Evolutionary conservation across 1,140 invertebrate species (phyloP).

Genomic region (Lordiphosa collinella): DNA sequence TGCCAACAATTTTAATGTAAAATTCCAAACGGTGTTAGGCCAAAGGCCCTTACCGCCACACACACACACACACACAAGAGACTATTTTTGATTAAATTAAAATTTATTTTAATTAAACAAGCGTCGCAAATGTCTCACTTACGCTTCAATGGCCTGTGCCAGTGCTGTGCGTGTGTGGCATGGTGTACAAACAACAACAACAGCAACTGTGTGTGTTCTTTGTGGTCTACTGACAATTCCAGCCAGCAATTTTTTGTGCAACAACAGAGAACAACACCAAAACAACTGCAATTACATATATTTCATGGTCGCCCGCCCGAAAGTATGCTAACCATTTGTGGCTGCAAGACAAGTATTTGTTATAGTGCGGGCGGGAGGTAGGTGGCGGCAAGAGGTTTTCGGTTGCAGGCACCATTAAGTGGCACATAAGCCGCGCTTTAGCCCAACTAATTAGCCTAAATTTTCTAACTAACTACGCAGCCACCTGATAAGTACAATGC

Average conservation of each 20-base stretch:
- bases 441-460: constrained; percentile 72
- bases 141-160: constrained; percentile 59
- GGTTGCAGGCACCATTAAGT: constrained; percentile 26
- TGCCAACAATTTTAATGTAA: constrained; percentile 73
- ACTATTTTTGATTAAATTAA: constrained; percentile 74
- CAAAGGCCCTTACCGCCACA: no score
- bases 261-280: constrained; percentile 21
- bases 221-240: no score
- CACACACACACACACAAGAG: constrained; percentile 13
- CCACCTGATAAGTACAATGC: constrained; percentile 50
- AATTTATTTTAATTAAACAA: constrained; percentile 78
- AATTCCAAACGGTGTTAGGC: constrained; percentile 51
- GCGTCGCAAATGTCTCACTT: constrained; percentile 75
- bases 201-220: no score
- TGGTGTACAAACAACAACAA: neutral
- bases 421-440: constrained; percentile 55
- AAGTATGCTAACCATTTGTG: constrained; percentile 48
- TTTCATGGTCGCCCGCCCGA: constrained; percentile 38
- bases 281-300: constrained; percentile 60
- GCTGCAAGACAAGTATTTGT: constrained; percentile 18
- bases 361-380: no score
- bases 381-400: neutral
- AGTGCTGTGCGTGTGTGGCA: neutral
- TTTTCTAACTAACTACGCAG: constrained; percentile 45
- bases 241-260: constrained; percentile 6